Base-by-base conservation (phyloP, 2,888 invertebrate species). In the Protodeltote pygarga region DNA sequence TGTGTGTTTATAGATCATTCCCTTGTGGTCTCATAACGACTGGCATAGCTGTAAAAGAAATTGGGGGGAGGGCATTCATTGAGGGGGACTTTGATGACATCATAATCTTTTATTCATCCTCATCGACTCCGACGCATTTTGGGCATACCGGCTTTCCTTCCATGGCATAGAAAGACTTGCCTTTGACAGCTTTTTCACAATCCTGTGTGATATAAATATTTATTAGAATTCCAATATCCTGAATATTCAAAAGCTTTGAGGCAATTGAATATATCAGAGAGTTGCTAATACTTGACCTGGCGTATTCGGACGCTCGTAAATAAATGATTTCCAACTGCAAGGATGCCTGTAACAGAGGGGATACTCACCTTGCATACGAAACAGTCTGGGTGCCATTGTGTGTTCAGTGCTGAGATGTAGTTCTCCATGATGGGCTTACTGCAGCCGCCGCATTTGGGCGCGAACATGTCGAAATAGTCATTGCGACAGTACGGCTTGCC, bases 321-420 rank as follows among this genome's bases (percentile, higher is more conserved):
- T 29, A 34, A 38, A 33, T n/a, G 15, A 21, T 23, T 25, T n/a
- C 25, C 10, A 17, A 25, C 23, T 48, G 47, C 14, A 20, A 49
- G 25, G 29, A 17, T 52, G 52, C 38, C 50, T 41, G 46, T 45
- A 20, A 19, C 20, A 38, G 39, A 25, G 27, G 41, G 45, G 1
- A 80, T 87, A 89, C 97, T 94, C 94, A 99, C 99, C 96, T 98
- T 95, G 94, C 99, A 99, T 65, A 98, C 98, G 93, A 99, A 99
- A 92, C 99, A 99, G 82, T 98, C 97, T 5, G 99, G 96, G 90
- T 99, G 99, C 99, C 99, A 99, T 87, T 99, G 98, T 63, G 97
- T 96, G 91, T 98, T 98, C 67, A 99, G 94, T 37, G 99, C 99
- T 17, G 98, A 98, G 85, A 99, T 98, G 87, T 98, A 99, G 89